A percentile compares a stretch with the other conserved stretches of the same genome.
Conservation (phyloP, 2,888 invertebrate species). For the Hipparchia sbordonii region DNA sequence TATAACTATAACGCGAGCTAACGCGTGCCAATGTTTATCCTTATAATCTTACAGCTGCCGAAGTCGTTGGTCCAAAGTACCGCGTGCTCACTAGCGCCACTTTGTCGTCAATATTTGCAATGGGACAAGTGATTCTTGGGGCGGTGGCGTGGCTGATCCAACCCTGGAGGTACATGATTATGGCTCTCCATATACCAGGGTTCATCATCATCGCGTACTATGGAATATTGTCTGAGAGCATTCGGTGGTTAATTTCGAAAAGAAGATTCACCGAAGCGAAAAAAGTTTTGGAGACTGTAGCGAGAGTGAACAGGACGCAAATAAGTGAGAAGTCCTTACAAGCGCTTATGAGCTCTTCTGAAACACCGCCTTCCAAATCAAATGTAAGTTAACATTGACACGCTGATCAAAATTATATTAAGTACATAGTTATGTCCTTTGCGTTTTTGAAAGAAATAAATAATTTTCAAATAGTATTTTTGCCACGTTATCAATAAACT, state of each 20-base stretch:
- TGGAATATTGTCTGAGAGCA: constrained; percentile 86
- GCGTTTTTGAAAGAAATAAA: background rate
- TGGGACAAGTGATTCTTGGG: constrained; percentile 87
- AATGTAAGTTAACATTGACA: constrained; percentile 14
- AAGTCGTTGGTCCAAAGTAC: constrained; percentile 88
- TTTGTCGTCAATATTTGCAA: constrained; percentile 86
- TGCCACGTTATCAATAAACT: too few species aligned
- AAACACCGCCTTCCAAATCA: background rate
- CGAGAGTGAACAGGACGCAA: constrained; percentile 82
- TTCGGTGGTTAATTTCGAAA: constrained; percentile 89
- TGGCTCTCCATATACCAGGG: constrained; percentile 86
- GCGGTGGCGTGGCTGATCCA: constrained; percentile 85
- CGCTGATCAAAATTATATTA: background rate
- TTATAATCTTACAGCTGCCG: constrained; percentile 68
- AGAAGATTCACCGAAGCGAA: constrained; percentile 84
- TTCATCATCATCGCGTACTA: constrained; percentile 85
- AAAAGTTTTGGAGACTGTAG: constrained; percentile 83
- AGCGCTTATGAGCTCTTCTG: constrained; percentile 59
- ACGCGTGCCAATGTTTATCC: background rate
- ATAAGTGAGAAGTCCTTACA: constrained; percentile 76
- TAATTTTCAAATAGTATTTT: too few species aligned
- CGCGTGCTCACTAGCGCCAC: constrained; percentile 87
- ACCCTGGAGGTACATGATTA: constrained; percentile 86
- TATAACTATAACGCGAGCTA: too few species aligned
- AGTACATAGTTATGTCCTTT: background rate